Conservation (phyloP, 2,113 vertebrate species). For the Seriola aureovittata region DNA sequence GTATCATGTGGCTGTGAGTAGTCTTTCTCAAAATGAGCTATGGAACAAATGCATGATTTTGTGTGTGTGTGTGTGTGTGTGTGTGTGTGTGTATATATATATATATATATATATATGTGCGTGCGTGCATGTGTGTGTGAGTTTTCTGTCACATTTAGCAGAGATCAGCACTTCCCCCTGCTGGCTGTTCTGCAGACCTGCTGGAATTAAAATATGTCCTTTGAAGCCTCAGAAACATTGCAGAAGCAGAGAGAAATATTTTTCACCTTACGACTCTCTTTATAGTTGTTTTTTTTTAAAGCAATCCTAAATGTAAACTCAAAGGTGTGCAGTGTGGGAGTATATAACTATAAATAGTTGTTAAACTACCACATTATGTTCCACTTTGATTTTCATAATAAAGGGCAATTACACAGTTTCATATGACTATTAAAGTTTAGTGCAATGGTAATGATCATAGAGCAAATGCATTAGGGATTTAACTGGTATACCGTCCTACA, state of each 20-base stretch:
- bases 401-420: constrained; percentile 45
- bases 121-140: neutral
- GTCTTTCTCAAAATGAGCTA: constrained; percentile 34
- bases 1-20: constrained; percentile 14
- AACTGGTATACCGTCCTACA: constrained; percentile 28
- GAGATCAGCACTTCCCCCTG: constrained; percentile 83
- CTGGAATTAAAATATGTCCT: constrained; percentile 1
- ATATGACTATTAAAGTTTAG: constrained; percentile 47
- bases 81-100: neutral
- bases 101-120: neutral
- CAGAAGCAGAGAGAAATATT: neutral
- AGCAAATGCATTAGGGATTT: constrained; percentile 39
- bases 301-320: neutral
- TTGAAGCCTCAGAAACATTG: constrained; percentile 11
- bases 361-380: neutral
- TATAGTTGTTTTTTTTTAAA: neutral
- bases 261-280: neutral
- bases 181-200: constrained; percentile 65
- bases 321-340: neutral
- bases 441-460: constrained; percentile 43
- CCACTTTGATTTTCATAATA: constrained; percentile 16
- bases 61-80: neutral
- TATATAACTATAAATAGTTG: neutral
- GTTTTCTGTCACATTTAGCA: constrained; percentile 54
- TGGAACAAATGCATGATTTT: constrained; percentile 11